phyloP scores from a whole-genome alignment of 2,888 invertebrate genomes.

The Autographa pulchrina region DNA sequence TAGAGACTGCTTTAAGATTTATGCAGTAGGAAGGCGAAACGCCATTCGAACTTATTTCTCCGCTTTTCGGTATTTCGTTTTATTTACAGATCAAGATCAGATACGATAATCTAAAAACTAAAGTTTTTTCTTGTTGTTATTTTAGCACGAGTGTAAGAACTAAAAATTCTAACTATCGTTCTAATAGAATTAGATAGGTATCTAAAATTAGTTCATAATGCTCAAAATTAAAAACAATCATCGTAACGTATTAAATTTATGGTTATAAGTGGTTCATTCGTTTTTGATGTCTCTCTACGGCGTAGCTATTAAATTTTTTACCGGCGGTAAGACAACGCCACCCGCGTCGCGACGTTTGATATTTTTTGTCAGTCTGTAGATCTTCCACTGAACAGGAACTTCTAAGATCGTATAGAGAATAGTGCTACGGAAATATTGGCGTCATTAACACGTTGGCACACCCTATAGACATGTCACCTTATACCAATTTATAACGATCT shows the following conservation, averaged over 20 bases:
- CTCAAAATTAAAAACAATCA: neutral
- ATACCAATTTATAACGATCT: conserved; percentile 28
- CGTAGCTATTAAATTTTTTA: conserved; percentile 78
- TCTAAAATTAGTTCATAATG: too few relatives aligned
- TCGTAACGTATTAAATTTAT: conserved; percentile 66
- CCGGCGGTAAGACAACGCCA: conserved; percentile 68
- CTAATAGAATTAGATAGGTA: too few relatives aligned
- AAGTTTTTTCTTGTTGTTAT: conserved; percentile 9
- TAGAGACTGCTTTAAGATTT: conserved; percentile 84
- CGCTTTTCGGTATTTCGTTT: conserved; percentile 51
- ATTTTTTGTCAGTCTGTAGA: conserved; percentile 51
- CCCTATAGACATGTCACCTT: neutral
- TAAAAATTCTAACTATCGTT: neutral
- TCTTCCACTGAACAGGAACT: neutral
- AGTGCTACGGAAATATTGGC: neutral
- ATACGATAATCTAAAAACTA: conserved; percentile 10
- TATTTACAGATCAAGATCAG: conserved; percentile 44
- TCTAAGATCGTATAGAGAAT: neutral
- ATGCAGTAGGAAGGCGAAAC: conserved; percentile 68
- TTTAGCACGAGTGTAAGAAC: neutral
- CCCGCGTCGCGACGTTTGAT: conserved; percentile 66
- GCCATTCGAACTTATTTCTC: conserved; percentile 72
- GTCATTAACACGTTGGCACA: neutral
- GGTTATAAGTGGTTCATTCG: conserved; percentile 64
- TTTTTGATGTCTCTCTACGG: conserved; percentile 71